Conservation (phyloP, 2,113 vertebrate species). For the Pardalotus punctatus region DNA sequence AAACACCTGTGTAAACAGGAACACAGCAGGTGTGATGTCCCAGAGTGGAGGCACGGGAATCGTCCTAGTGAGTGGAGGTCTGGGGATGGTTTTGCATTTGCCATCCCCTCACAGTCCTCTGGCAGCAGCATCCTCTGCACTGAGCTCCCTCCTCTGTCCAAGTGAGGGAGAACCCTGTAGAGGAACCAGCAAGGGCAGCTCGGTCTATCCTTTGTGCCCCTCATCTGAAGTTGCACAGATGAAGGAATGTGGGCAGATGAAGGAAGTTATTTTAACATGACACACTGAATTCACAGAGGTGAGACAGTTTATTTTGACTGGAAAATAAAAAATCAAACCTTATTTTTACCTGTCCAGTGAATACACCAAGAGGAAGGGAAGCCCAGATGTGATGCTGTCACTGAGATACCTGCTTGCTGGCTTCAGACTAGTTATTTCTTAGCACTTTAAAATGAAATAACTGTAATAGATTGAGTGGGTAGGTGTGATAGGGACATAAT, state of each 20-base stretch:
- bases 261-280: background rate
- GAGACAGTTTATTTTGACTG: background rate
- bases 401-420: background rate
- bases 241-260: background rate
- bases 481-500: background rate
- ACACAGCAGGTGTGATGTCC: background rate
- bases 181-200: background rate
- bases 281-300: background rate
- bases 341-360: background rate
- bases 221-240: fast-evolving
- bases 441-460: background rate
- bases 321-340: background rate
- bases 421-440: background rate
- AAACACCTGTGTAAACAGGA: background rate
- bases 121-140: background rate
- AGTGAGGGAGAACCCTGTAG: background rate
- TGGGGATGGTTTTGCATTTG: background rate
- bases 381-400: background rate
- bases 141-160: background rate
- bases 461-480: background rate
- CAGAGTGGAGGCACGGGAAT: fast-evolving
- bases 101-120: background rate
- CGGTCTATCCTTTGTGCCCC: background rate
- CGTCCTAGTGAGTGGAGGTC: background rate
- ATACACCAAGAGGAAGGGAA: background rate